Evolutionary conservation across 1,140 invertebrate species (phyloP).

Genomic region (Agrilus planipennis): DNA sequence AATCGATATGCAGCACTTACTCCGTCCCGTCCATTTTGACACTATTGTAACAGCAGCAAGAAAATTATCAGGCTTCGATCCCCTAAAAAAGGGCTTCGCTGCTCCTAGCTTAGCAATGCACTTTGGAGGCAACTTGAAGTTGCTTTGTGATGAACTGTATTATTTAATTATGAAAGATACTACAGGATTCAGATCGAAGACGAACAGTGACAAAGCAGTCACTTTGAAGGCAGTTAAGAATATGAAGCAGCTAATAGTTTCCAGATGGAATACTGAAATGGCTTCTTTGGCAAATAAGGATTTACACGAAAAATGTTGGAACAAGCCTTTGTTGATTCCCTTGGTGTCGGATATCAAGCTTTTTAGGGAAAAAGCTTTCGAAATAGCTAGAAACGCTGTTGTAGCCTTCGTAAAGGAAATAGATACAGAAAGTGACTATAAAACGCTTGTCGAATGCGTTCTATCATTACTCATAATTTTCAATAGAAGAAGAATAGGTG

Average conservation of each 20-base stretch:
- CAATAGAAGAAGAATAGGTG: no score
- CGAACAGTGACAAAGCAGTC: not conserved
- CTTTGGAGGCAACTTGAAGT: constrained; percentile 6
- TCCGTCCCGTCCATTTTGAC: constrained; percentile 6
- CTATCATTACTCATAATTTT: not conserved
- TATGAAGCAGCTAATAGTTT: constrained; percentile 1
- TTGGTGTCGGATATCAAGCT: not conserved
- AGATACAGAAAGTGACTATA: not conserved
- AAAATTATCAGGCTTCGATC: constrained; percentile 4
- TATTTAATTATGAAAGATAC: constrained; percentile 5
- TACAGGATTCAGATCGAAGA: constrained; percentile 3
- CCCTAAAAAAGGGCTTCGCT: constrained; percentile 6
- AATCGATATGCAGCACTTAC: constrained; percentile 1
- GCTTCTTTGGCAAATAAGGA: no score
- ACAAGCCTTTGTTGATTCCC: no score
- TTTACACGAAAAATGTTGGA: no score
- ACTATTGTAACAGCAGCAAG: constrained; percentile 2
- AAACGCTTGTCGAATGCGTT: not conserved
- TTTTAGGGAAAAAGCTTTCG: not conserved
- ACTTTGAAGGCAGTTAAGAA: not conserved
- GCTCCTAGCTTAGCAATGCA: constrained; percentile 9
- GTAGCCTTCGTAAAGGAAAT: not conserved
- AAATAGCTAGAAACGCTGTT: not conserved
- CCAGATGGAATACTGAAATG: constrained; percentile 8
- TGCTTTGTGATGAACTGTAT: constrained; percentile 6